Evolutionary conservation across 2,888 invertebrate species (phyloP).

Genomic region (Drosophila nr. perissopoda): DNA sequence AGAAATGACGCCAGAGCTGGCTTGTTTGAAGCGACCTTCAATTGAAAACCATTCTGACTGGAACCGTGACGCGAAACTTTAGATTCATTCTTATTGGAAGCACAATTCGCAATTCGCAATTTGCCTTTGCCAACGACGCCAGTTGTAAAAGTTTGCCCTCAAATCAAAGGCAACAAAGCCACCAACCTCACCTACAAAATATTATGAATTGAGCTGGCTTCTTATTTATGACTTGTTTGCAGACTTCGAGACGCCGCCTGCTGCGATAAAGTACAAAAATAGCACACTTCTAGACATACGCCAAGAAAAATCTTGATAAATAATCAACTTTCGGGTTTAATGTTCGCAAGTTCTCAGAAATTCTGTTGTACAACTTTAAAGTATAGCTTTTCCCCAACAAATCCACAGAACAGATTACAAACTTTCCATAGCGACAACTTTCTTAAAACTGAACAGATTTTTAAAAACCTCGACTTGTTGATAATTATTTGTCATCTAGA

Average conservation of each 20-base stretch:
- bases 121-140: constrained; percentile 32
- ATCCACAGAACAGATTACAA: too few species aligned
- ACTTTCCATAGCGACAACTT: too few species aligned
- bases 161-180: constrained; percentile 1
- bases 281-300: background rate
- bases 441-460: background rate
- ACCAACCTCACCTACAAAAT: constrained; percentile 31
- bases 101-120: constrained; percentile 48
- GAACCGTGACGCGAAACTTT: constrained; percentile 22
- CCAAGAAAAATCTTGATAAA: background rate
- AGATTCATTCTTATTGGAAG: constrained; percentile 10
- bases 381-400: too few species aligned
- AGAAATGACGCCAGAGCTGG: constrained; percentile 51
- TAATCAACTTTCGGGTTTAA: background rate
- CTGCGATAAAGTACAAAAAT: background rate
- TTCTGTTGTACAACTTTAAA: background rate
- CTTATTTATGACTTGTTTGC: constrained; percentile 20
- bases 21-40: constrained; percentile 46
- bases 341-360: background rate
- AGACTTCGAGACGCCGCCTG: constrained; percentile 31
- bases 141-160: constrained; percentile 8
- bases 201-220: constrained; percentile 1
- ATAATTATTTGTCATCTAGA: background rate
- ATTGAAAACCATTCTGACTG: constrained; percentile 2
- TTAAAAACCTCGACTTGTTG: background rate